Base-by-base conservation (phyloP, 2,888 invertebrate genomes). In the Drosophila vallismaia region DNA sequence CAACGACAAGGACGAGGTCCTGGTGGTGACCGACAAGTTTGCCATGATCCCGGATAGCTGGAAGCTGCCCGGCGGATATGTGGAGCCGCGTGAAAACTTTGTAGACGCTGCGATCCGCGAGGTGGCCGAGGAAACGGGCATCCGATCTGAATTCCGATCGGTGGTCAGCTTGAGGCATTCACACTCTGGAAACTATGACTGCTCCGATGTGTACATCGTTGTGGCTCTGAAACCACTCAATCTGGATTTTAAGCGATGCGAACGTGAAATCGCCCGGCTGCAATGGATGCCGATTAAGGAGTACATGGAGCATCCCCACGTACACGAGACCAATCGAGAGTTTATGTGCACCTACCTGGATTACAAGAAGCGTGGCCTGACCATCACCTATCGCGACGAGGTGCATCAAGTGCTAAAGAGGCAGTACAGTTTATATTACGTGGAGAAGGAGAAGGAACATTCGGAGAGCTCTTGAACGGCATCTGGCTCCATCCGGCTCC, bases 51-150 rank as follows among this genome's bases (percentile, higher is more conserved):
- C 77, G 91, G 92, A 89, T 75, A 93, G 79, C 86, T 98, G 97
- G 97, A 98, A 98, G 92, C 92, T 98, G 6, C 98, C 98, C 12
- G 98, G 98, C 55, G 98, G 98, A 53, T 96, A 96, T 92, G 96
- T 97, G 14, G 96, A 98, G 90, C 95, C 95, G 92, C 95, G 96
- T 59, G 98, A 98, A 93, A 94, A 97, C 88, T 93, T 98, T 44
- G 93, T 94, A 64, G 95, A 95, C 81, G 97, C 97, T 10, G 97
- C 95, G 0, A 93, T 95, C 55, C 93, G 98, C 74, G 98, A 98
- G 92, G 96, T 98, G 0, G 92, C 93, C 56, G 98, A 98, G 92
- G 98, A 98, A 92, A 98, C 98, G 0, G 96, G 96, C 51, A 94
- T 98, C 57, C 92, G 94, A 75, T 93, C 96, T 0, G 93, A 94